phyloP scores from a whole-genome alignment of 2,113 vertebrate genomes.

The Urocolius indicus region DNA sequence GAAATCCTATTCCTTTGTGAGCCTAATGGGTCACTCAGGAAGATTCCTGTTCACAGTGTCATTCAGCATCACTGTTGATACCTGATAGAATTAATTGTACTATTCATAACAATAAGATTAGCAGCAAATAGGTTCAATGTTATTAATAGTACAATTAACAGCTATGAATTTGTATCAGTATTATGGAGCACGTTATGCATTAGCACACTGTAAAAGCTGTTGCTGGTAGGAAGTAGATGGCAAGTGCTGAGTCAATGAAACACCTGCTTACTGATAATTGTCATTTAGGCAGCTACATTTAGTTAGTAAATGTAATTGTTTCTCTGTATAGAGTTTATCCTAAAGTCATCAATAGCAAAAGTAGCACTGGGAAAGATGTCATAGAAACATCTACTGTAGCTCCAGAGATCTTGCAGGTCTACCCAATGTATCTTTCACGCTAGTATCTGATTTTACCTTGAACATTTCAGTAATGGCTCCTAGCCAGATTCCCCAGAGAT shows the following conservation, averaged over 20 bases:
- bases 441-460: not conserved
- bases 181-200: not conserved
- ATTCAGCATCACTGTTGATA: conserved; percentile 28
- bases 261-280: conserved; percentile 9
- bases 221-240: not conserved
- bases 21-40: conserved; percentile 27
- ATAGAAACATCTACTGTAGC: not conserved
- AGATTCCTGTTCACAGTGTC: conserved; percentile 8
- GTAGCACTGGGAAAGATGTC: not conserved
- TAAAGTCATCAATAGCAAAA: not conserved
- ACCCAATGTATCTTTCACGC: not conserved
- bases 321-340: not conserved
- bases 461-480: not conserved
- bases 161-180: not conserved
- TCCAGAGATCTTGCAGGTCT: not conserved
- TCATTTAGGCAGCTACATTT: not conserved
- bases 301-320: not conserved
- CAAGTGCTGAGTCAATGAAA: conserved; percentile 30
- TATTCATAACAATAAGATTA: conserved; percentile 56
- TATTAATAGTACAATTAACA: conserved; percentile 54
- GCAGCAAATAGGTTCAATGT: conserved; percentile 8
- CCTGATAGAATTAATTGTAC: conserved; percentile 31
- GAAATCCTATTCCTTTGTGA: not conserved
- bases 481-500: not conserved
- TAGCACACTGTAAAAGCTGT: not conserved